Evolutionary conservation across 2,113 vertebrate species (phyloP), one percentile per base, ranked within the genome.

Genomic region (Tetrao urogallus): DNA sequence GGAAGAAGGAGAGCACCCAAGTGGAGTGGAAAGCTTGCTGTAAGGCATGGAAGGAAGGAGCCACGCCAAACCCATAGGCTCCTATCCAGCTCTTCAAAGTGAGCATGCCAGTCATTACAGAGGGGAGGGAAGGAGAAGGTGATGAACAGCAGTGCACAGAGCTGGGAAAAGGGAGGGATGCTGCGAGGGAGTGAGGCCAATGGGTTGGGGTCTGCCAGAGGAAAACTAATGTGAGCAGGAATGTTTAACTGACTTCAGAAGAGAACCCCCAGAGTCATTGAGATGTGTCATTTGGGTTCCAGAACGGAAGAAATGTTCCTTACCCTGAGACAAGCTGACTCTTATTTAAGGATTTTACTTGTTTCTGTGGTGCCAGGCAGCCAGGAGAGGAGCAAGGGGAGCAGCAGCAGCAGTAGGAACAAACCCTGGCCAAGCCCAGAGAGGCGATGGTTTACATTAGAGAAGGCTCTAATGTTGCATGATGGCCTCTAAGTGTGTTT

Each of bases 21-120:
- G 75, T 54, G 0, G 85, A 18, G 54, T 57, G 71, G 90, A 97
- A 96, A 96, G 71, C 95, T 88, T 92, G 88, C 93, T 93, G 95
- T 96, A 94, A 96, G 88, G 85, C 71, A 79, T 70, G 87, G 87
- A 96, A 97, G 77, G 65, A 93, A 75, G 86, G 75, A 97, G 85
- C 14, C 0, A 74, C 93, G 94, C 96, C 94, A 97, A 97, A 94
- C 73, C 93, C 95, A 86, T 13, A 79, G 95, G 92, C 94, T 95
- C 24, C 58, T 86, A 84, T 96, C 96, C 93, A 97, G 88, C 77
- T 95, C 93, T 96, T 96, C 92, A 89, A 92, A 94, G 92, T 75
- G 76, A 95, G 81, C 82, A 75, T 13, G 10, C 38, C 70, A 72
- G 52, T 88, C 52, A 58, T 92, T 96, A 88, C 70, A 74, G 85